These are phyloP conservation scores for Amblyornis subalaris DNA, from an alignment of 2,113 vertebrate genomes.

Conservation along the genomic window DNA sequence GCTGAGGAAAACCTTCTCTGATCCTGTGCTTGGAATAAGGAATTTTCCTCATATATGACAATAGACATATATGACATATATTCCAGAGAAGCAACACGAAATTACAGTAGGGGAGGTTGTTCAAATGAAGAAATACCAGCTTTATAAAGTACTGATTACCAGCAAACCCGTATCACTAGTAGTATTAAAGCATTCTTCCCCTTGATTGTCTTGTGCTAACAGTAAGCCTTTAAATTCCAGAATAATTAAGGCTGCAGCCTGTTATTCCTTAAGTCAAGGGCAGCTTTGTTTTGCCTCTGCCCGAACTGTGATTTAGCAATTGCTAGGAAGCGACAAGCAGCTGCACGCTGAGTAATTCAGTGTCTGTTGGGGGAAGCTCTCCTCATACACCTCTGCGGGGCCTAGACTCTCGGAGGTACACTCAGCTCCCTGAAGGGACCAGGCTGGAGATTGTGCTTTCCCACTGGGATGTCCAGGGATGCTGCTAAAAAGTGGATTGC, in stretches of 20 bases:
- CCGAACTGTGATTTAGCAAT: neutral
- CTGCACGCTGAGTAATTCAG: neutral
- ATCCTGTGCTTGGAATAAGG: neutral
- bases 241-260: conserved; percentile 17
- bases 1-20: neutral
- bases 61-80: neutral
- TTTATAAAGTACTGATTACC: neutral
- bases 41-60: neutral
- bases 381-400: rapidly evolving
- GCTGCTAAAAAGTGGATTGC: rapidly evolving
- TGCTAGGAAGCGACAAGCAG: conserved; percentile 15
- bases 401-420: rapidly evolving
- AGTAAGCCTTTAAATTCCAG: conserved; percentile 24
- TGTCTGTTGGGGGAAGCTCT: neutral
- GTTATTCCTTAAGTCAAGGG: conserved; percentile 25
- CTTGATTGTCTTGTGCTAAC: neutral
- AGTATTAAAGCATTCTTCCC: neutral
- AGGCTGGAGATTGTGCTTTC: neutral
- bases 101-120: neutral
- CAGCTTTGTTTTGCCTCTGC: conserved; percentile 27
- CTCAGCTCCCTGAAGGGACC: rapidly evolving
- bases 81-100: neutral
- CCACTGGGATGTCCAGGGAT: rapidly evolving
- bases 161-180: neutral
- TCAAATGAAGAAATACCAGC: neutral